Conservation (phyloP, 2,888 invertebrate species). For the Maniola hyperantus region DNA sequence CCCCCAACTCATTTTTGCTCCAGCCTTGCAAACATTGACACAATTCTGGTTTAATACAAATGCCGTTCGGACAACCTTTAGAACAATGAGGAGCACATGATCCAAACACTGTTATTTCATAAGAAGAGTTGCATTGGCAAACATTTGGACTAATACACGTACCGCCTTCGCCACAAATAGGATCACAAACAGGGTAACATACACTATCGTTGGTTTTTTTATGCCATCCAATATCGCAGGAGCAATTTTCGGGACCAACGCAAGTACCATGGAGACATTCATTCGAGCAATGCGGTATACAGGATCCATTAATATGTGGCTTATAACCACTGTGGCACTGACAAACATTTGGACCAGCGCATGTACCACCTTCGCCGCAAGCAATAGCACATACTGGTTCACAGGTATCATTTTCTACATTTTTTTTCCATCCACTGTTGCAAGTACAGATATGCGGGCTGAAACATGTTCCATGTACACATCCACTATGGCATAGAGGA, state of each 20-base stretch:
- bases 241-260: conserved; percentile 34
- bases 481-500: conserved; percentile 47
- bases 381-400: not conserved
- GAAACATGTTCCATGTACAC: conserved; percentile 46
- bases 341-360: conserved; percentile 58
- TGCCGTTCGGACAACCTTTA: conserved; percentile 47
- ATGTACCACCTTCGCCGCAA: conserved; percentile 33
- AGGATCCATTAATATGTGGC: conserved; percentile 23
- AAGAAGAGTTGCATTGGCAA: conserved; percentile 70
- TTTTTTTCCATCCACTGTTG: conserved; percentile 34
- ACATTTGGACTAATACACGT: conserved; percentile 69
- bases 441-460: conserved; percentile 48
- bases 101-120: conserved; percentile 44
- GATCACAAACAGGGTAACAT: conserved; percentile 58
- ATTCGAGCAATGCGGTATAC: conserved; percentile 39
- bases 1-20: conserved; percentile 28
- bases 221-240: conserved; percentile 37
- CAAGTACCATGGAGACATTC: conserved; percentile 41
- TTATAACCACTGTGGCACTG: conserved; percentile 51
- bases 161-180: conserved; percentile 70
- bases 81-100: conserved; percentile 49
- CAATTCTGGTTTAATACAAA: conserved; percentile 45
- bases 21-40: conserved; percentile 44
- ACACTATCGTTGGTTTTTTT: conserved; percentile 19
- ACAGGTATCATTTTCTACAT: conserved; percentile 12